Conservation (phyloP, 2,113 vertebrate species). For the Hypanus sabinus region DNA sequence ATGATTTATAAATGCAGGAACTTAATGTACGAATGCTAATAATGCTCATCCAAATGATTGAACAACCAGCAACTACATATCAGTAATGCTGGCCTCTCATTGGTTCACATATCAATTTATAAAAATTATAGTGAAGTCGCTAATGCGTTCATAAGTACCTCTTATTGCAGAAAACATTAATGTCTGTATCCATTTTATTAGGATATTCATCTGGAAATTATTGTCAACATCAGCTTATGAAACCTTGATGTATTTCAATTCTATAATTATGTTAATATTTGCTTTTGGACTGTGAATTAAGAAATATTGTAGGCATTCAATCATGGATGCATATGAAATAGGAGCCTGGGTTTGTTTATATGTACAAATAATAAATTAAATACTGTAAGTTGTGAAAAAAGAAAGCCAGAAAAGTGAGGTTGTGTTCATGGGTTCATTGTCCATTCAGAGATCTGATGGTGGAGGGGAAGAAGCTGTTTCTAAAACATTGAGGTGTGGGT, state of each 20-base stretch:
- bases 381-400: no score
- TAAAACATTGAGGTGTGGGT: no score
- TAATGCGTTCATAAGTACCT: not conserved
- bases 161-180: constrained; percentile 19
- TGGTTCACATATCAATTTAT: not conserved
- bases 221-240: not conserved
- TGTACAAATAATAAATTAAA: no score
- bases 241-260: not conserved
- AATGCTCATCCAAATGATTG: not conserved
- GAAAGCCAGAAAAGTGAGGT: no score
- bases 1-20: constrained; percentile 15
- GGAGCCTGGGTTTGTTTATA: no score
- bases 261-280: not conserved
- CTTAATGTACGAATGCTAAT: not conserved
- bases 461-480: no score
- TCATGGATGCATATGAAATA: no score
- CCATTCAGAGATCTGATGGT: no score
- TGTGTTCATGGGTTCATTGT: no score
- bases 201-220: not conserved
- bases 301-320: not conserved
- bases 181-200: not conserved
- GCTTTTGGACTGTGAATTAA: not conserved
- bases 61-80: not conserved
- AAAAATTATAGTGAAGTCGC: not conserved
- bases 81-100: not conserved